A percentile compares a stretch with the other conserved stretches of the same genome.
These are phyloP conservation scores for Cossypha niveicapilla DNA, from an alignment of 2,797 vertebrate species.

Conservation along the genomic window DNA sequence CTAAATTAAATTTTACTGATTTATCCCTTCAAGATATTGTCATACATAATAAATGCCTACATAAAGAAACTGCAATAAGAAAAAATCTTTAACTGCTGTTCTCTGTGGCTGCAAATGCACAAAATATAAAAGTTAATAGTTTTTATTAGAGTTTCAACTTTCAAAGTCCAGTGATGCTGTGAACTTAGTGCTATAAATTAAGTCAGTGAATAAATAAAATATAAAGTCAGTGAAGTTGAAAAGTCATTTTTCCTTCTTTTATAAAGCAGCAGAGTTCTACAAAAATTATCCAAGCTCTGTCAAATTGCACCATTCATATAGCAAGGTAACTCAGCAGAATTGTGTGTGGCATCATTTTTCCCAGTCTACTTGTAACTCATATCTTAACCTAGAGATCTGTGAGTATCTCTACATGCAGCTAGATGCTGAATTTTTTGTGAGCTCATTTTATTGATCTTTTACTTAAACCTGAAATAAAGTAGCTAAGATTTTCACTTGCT, in stretches of 20 bases:
- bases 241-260: background rate
- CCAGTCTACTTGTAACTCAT: background rate
- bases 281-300: background rate
- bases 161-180: background rate
- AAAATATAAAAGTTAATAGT: background rate
- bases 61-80: background rate
- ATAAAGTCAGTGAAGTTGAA: conserved; percentile 1
- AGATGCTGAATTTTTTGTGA: background rate
- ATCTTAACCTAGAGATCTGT: background rate
- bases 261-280: background rate
- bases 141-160: background rate
- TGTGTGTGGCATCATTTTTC: background rate
- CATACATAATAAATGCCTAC: background rate
- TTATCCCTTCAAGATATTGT: background rate
- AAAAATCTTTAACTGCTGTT: background rate
- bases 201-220: conserved; percentile 8
- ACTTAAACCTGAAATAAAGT: background rate
- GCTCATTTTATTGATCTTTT: background rate
- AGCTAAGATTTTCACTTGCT: background rate
- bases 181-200: background rate
- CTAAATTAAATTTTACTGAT: background rate
- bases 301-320: background rate
- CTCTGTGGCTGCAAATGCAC: background rate
- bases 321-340: background rate
- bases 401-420: background rate